Percentiles rank a stretch among this genome's conserved stretches.
These are phyloP conservation scores for Halcyon chelicuti DNA, from an alignment of 2,797 vertebrate genomes.

Conservation along the genomic window DNA sequence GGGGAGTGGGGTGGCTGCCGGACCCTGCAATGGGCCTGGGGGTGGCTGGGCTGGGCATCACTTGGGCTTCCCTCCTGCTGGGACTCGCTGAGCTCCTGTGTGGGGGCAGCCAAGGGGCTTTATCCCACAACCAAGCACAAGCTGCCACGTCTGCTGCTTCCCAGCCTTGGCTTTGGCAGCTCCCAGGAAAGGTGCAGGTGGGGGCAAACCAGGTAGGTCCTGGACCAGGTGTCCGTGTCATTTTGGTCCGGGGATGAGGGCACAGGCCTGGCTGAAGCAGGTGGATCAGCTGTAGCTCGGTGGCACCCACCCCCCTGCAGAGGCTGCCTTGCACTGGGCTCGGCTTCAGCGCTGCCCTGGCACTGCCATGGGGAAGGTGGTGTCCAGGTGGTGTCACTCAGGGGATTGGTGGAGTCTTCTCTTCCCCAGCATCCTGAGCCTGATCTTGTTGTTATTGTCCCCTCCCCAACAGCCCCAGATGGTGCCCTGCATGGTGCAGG, in stretches of 20 bases:
- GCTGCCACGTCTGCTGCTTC: neutral
- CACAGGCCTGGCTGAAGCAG: neutral
- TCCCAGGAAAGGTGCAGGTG: too few species aligned
- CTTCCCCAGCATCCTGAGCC: too few species aligned
- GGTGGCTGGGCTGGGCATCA: fast-evolving
- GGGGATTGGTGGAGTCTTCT: neutral
- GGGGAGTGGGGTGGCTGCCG: too few species aligned
- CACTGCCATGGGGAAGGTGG: fast-evolving
- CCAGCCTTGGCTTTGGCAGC: neutral
- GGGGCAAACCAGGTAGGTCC: neutral
- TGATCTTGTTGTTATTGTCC: too few species aligned
- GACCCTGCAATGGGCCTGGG: neutral
- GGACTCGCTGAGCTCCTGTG: too few species aligned
- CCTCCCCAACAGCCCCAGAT: neutral
- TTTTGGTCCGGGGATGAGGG: neutral
- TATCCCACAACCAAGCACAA: fast-evolving
- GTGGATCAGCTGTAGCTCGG: neutral
- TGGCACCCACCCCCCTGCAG: neutral
- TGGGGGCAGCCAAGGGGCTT: neutral
- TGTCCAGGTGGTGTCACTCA: neutral
- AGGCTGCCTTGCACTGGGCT: neutral
- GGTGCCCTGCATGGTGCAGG: fast-evolving
- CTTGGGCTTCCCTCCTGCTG: too few species aligned
- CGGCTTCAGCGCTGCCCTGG: neutral
- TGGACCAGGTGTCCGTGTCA: fast-evolving